Conservation (phyloP, 2,797 vertebrate species). For the Lateolabrax maculatus region DNA sequence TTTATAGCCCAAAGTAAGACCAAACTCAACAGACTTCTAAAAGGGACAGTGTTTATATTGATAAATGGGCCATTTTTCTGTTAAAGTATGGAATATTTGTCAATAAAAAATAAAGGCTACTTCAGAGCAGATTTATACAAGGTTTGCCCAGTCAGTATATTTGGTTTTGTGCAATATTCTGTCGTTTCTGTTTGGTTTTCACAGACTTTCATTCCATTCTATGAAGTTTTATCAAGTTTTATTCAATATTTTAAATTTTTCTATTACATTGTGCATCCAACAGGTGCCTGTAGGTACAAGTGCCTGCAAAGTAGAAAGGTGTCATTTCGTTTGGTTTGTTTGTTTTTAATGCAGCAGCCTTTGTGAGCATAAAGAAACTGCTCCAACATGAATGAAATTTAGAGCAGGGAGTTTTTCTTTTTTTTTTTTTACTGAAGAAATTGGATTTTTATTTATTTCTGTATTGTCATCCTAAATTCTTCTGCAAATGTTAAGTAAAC, state of each 20-base stretch:
- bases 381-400: neutral
- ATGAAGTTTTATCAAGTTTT: neutral
- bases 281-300: neutral
- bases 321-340: neutral
- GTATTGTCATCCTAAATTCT: neutral
- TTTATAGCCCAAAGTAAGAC: neutral
- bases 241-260: neutral
- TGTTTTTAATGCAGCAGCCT: neutral
- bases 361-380: neutral
- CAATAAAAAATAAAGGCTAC: neutral
- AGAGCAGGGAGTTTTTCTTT: neutral
- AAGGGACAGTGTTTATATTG: neutral
- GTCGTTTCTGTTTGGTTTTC: neutral
- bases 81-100: neutral
- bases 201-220: neutral
- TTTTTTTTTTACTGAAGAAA: neutral
- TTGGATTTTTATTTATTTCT: neutral
- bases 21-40: neutral
- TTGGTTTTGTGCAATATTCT: neutral
- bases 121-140: neutral
- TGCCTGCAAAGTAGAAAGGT: neutral
- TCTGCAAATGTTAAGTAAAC: neutral
- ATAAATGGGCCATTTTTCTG: neutral
- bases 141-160: neutral
- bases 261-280: neutral